Evolutionary conservation across 2,797 vertebrate genomes (phyloP), one percentile per base, ranked within the genome.

Genomic region (Lateolabrax maculatus): DNA sequence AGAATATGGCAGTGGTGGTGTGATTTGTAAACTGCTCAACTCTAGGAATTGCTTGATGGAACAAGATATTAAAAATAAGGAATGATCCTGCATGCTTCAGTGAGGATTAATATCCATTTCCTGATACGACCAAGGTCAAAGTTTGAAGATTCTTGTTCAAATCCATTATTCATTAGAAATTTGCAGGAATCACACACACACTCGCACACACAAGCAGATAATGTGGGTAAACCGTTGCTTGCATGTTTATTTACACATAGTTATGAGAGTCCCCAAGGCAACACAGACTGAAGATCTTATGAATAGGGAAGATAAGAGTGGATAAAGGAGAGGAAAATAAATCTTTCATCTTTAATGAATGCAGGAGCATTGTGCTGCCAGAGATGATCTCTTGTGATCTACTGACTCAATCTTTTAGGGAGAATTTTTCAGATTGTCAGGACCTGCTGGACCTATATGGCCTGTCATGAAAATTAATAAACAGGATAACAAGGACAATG

Each of bases 91-190:
- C 77, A 60, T 72, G 79, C 61, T 39, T 86, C 43, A 77, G 57
- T 68, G 72, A 81, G 69, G 64, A 89, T 81, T 81, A 86, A 89
- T 84, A 72, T 25, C 70, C 71, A 89, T 90, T 90, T 87, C 56
- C 70, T 84, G 58, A 76, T 76, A 72, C 19, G 10, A 74, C 69
- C 77, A 84, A 62, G 84, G 86, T 89, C 88, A 88, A 82, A 71
- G 69, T 91, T 86, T 84, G 48, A 84, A 72, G 79, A 79, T 78
- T 86, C 71, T 72, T 75, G 57, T 87, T 55, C 51, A 69, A 65
- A 87, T 91, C 62, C 85, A 92, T 94, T 88, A 92, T 92, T 94
- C 74, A 91, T 91, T 27, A 79, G 51, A 48, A 81, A 75, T 71
- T 48, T 51, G 43, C 34, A 79, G 29, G 48, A 84, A 71, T 78